phyloP scores from a whole-genome alignment of 2,797 vertebrate species.

The Falco rusticolus region DNA sequence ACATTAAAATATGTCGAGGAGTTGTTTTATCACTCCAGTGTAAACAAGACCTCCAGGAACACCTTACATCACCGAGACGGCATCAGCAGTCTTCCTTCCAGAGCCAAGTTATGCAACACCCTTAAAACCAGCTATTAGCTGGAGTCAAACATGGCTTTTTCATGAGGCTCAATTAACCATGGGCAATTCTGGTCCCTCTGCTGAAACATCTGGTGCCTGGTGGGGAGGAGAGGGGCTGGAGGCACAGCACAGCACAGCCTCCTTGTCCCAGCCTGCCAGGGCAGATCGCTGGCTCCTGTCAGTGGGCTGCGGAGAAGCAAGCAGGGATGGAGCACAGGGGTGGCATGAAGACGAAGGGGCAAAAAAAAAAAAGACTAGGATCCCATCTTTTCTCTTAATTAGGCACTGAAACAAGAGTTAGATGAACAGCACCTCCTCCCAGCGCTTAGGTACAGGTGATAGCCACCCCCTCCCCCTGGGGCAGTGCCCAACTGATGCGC shows the following conservation, averaged over 20 bases:
- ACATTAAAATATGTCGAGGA: slow-evolving; percentile 69
- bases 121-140: neutral
- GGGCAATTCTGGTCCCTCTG: neutral
- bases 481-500: fast-evolving
- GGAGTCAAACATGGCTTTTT: neutral
- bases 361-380: neutral
- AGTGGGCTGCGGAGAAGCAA: neutral
- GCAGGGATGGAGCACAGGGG: neutral
- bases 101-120: slow-evolving; percentile 27
- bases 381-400: neutral
- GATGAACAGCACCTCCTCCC: neutral
- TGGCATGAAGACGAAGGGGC: fast-evolving
- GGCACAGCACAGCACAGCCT: neutral
- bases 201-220: neutral
- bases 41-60: slow-evolving; percentile 56
- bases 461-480: fast-evolving
- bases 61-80: slow-evolving; percentile 45
- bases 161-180: slow-evolving; percentile 33
- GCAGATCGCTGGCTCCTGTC: fast-evolving
- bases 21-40: slow-evolving; percentile 60
- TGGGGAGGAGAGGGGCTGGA: neutral
- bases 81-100: slow-evolving; percentile 36
- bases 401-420: fast-evolving
- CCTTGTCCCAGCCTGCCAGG: neutral
- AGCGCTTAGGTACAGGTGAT: fast-evolving